phyloP scores from a whole-genome alignment of 2,888 invertebrate genomes.

The Caradrina kadenii region DNA sequence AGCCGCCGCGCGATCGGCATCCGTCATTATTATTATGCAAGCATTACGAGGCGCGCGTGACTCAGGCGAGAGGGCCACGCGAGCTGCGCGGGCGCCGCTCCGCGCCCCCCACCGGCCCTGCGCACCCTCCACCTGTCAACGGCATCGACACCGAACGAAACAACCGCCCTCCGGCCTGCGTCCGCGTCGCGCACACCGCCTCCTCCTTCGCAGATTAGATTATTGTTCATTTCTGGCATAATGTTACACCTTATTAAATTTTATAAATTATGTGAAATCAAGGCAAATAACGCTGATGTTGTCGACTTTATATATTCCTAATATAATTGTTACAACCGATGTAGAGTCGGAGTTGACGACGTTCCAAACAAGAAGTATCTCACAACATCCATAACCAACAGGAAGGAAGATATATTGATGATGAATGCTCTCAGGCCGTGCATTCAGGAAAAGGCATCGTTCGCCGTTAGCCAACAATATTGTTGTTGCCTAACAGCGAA shows the following conservation, averaged over 20 bases:
- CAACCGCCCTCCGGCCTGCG: constrained; percentile 69
- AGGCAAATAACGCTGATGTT: not conserved
- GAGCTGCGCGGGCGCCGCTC: constrained; percentile 87
- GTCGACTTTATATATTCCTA: not conserved
- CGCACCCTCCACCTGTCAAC: constrained; percentile 79
- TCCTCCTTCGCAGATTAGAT: constrained; percentile 73
- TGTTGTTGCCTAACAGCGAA: not conserved
- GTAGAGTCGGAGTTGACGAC: not conserved
- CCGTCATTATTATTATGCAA: constrained; percentile 91
- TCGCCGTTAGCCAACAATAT: not conserved
- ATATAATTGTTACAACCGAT: not conserved
- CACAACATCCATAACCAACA: not conserved
- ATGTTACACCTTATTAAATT: constrained; percentile 77
- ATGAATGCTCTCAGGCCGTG: not conserved
- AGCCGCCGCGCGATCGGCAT: constrained; percentile 90
- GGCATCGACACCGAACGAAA: constrained; percentile 69
- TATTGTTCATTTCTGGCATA: constrained; percentile 65
- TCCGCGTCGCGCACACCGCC: constrained; percentile 62
- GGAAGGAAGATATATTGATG: not conserved
- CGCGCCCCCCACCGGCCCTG: constrained; percentile 70
- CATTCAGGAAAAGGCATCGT: not conserved
- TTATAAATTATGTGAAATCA: constrained; percentile 28
- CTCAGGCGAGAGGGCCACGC: constrained; percentile 90
- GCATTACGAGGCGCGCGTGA: constrained; percentile 91
- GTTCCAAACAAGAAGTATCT: not conserved